Evolutionary conservation across 2,797 vertebrate species (phyloP), one percentile per base, ranked within the genome.

Genomic region (Notoglanidium macrostoma): DNA sequence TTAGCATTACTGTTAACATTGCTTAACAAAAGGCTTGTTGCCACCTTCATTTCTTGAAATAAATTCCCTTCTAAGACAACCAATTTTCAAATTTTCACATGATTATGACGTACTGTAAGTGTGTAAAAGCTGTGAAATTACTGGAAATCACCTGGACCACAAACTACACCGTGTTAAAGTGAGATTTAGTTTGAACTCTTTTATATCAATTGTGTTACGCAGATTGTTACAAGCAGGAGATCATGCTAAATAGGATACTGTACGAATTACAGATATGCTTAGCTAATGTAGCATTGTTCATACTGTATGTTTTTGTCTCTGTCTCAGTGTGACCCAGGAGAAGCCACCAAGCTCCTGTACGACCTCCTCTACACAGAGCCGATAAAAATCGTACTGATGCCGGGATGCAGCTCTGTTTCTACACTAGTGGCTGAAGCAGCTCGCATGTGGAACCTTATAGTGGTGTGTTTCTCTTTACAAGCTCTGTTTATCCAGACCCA

Each of bases 391-490:
- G 95, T 95, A 89, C 94, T 95, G 74, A 96, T 97, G 96, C 96
- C 96, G 0, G 95, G 95, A 21, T 96, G 96, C 88, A 96, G 96
- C 92, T 96, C 95, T 0, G 95, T 96, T 63, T 96, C 95, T 57
- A 95, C 96, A 0, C 92, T 97, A 19, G 96, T 97, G 89, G 96
- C 96, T 0, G 96, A 96, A 89, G 96, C 96, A 0, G 96, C 96
- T 0, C 94, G 96, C n/a, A 96, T 97, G 95, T 97, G 96, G 96
- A 96, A 97, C 90, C 96, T 97, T 84, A 96, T 96, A 17, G 96
- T 96, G 95, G 96, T 96, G 46, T 7, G 88, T 87, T 55, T 85
- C 44, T 59, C n/a, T 61, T 77, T 65, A 32, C 0, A 57, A 61
- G 5, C 19, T 80, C 55, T 57, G 29, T 65, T 29, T 2, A 17